These are phyloP conservation scores for Serrognathus titanus DNA, from an alignment of 2,888 invertebrate species.

Conservation along the genomic window DNA sequence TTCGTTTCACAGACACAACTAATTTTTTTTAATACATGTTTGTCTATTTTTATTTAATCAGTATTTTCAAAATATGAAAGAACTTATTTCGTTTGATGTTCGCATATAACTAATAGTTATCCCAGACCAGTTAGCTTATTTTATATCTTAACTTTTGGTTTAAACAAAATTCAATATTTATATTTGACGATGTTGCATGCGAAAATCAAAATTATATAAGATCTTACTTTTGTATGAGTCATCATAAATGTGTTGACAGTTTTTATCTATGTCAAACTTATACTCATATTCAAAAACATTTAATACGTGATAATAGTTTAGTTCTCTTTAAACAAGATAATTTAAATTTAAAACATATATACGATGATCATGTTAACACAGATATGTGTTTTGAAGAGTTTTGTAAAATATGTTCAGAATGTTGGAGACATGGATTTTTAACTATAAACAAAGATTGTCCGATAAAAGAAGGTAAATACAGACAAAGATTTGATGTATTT, in stretches of 20 bases:
- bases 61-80: too few relatives aligned
- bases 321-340: slow-evolving; percentile 13
- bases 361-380: slow-evolving; percentile 23
- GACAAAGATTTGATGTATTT: slow-evolving; percentile 11
- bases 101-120: too few relatives aligned
- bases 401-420: slow-evolving; percentile 29
- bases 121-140: too few relatives aligned
- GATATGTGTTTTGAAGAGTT: slow-evolving; percentile 32
- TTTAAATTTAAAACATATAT: slow-evolving; percentile 25
- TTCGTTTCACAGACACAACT: too few relatives aligned
- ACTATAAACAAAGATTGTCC: slow-evolving; percentile 32
- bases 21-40: too few relatives aligned
- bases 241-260: slow-evolving; percentile 33
- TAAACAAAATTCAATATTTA: slow-evolving; percentile 35
- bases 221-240: slow-evolving; percentile 4
- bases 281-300: slow-evolving; percentile 37
- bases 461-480: slow-evolving; percentile 22
- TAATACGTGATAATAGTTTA: slow-evolving; percentile 36
- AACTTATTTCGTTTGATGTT: too few relatives aligned
- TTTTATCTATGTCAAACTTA: slow-evolving; percentile 37
- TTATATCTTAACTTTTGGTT: too few relatives aligned
- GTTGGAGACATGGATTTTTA: slow-evolving; percentile 36
- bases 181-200: slow-evolving; percentile 38
- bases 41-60: too few relatives aligned
- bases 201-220: too few relatives aligned